Conservation (phyloP, 2,113 vertebrate genomes). For the Xyrauchen texanus region DNA sequence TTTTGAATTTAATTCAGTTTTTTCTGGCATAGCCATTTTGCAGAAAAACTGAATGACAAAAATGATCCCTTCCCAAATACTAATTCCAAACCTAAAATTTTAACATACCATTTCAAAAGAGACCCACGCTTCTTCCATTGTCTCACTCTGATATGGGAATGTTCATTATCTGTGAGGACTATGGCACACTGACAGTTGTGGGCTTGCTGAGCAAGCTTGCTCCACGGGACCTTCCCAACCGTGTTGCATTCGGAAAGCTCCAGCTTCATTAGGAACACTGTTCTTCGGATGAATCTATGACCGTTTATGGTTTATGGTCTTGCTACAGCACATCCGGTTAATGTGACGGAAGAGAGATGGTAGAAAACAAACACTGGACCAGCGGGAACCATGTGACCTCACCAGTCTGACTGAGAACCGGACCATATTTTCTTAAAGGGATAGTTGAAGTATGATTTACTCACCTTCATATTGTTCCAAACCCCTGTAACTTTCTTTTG, state of each 20-base stretch:
- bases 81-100: background rate
- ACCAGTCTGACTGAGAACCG: background rate
- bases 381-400: constrained; percentile 44
- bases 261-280: background rate
- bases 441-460: too few species aligned
- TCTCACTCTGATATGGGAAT: background rate
- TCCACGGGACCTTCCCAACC: background rate
- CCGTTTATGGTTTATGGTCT: background rate
- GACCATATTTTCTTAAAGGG: constrained; percentile 2
- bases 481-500: too few species aligned
- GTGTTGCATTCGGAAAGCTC: background rate
- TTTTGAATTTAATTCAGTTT: constrained; percentile 36
- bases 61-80: background rate
- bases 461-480: too few species aligned
- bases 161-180: background rate
- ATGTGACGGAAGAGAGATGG: constrained; percentile 1
- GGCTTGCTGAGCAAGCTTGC: background rate
- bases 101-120: background rate
- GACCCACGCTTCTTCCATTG: background rate
- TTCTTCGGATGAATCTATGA: background rate
- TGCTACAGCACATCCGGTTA: background rate
- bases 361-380: constrained; percentile 49
- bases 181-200: too few species aligned
- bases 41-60: background rate
- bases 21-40: constrained; percentile 12